Conservation (phyloP, 1,140 invertebrate species). For the Campodea augens region DNA sequence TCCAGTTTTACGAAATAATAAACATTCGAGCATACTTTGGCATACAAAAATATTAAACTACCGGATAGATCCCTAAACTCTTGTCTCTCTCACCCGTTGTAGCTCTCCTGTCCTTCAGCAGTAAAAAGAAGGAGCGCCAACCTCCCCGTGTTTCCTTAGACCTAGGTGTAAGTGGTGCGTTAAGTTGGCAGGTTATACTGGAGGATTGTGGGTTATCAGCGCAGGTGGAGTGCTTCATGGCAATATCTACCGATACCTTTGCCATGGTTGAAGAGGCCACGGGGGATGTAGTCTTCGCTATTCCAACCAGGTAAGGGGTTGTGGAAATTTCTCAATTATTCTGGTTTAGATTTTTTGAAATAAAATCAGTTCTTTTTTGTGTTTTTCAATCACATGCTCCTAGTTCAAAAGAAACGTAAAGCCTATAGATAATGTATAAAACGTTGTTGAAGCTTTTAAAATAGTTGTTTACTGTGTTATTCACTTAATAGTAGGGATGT, state of each 20-base stretch:
- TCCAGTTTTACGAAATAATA: no score
- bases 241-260: slow-evolving; percentile 67
- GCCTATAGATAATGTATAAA: no score
- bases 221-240: slow-evolving; percentile 60
- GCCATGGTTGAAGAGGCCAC: slow-evolving; percentile 69
- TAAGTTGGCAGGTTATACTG: slow-evolving; percentile 54
- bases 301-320: slow-evolving; percentile 67
- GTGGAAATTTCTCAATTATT: background rate
- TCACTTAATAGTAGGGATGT: no score
- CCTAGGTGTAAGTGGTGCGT: slow-evolving; percentile 35
- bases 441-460: no score
- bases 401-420: no score
- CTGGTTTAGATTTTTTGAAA: slow-evolving; percentile 5
- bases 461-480: no score
- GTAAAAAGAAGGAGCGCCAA: slow-evolving; percentile 45
- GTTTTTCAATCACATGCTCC: no score
- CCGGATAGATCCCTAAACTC: no score
- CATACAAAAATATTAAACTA: no score
- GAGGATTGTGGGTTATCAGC: slow-evolving; percentile 46
- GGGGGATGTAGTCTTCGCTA: slow-evolving; percentile 66
- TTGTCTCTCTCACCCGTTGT: no score
- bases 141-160: slow-evolving; percentile 19
- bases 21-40: no score
- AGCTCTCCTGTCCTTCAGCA: slow-evolving; percentile 45
- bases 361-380: background rate